Evolutionary conservation across 2,888 invertebrate genomes (phyloP).

Genomic region (Shargacucullia verbasci): DNA sequence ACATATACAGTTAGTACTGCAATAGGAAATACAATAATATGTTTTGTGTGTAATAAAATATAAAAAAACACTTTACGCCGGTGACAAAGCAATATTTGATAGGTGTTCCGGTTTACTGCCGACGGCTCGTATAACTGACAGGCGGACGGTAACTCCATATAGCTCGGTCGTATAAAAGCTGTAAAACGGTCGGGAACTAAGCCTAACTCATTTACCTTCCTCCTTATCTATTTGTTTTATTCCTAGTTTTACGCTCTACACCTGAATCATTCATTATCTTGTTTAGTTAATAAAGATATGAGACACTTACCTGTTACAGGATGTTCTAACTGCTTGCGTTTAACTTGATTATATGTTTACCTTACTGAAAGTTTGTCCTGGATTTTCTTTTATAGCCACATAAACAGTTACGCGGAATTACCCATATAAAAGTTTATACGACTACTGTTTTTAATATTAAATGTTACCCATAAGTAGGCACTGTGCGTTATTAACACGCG

Average conservation of each 20-base stretch:
- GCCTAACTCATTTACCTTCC: conserved; percentile 56
- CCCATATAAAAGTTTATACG: no score
- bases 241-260: conserved; percentile 50
- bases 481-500: background rate
- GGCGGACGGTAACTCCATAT: conserved; percentile 51
- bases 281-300: conserved; percentile 15
- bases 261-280: conserved; percentile 21
- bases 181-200: conserved; percentile 66
- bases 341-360: background rate
- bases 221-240: conserved; percentile 61
- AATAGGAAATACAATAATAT: conserved; percentile 39
- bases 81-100: conserved; percentile 67
- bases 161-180: conserved; percentile 67
- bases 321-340: background rate
- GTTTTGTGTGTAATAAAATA: conserved; percentile 56
- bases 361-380: background rate
- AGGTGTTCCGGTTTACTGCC: conserved; percentile 67
- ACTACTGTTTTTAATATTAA: no score
- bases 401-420: conserved; percentile 2
- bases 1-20: conserved; percentile 34
- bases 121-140: conserved; percentile 64
- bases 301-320: background rate
- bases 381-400: background rate
- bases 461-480: background rate
- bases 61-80: conserved; percentile 57